Evolutionary conservation across 2,797 vertebrate genomes (phyloP), one percentile per base, ranked within the genome.

Genomic region (Danio kyathit): DNA sequence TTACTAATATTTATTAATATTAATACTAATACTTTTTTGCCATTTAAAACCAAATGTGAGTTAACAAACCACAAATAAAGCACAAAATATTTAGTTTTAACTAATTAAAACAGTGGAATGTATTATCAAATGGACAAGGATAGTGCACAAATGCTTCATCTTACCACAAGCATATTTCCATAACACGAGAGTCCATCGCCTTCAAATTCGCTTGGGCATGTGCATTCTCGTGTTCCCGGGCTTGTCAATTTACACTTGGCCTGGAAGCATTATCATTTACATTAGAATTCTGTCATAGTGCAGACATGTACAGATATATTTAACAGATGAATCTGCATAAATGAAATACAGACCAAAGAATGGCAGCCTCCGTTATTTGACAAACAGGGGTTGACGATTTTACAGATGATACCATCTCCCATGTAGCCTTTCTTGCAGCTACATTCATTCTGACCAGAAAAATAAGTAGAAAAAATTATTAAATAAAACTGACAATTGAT

Each of bases 101-200:
- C 29, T 29, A 29, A 29, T 29, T 29, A 29, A 29, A 29, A 29
- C 29, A 29, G 29, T 29, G 29, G 29, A 29, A 29, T 29, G 3
- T 29, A 1, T 29, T 1, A 29, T 74, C 10, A 60, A 79, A 48
- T 48, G 0, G 48, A 56, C n/a, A n/a, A n/a, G n/a, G n/a, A n/a
- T n/a, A n/a, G n/a, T 9, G 16, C n/a, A 43, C 40, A 43, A 70
- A 54, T 40, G 19, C 6, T 0, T 60, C 6, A 40, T 54, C 91
- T 91, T 79, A 96, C 96, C 87, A 82, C 89, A 14, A 94, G 63
- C 66, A 99, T 51, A n/a, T 93, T 91, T 41, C 96, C 95, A 0
- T 96, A 99, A 91, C 98, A 99, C 0, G 74, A 87, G 44, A 86
- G 66, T 49, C 97, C 97, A 11, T 98, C 94, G 57, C 98, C 98